These are phyloP conservation scores for Festucalex cinctus DNA, from an alignment of 2,113 vertebrate genomes.

Conservation along the genomic window DNA sequence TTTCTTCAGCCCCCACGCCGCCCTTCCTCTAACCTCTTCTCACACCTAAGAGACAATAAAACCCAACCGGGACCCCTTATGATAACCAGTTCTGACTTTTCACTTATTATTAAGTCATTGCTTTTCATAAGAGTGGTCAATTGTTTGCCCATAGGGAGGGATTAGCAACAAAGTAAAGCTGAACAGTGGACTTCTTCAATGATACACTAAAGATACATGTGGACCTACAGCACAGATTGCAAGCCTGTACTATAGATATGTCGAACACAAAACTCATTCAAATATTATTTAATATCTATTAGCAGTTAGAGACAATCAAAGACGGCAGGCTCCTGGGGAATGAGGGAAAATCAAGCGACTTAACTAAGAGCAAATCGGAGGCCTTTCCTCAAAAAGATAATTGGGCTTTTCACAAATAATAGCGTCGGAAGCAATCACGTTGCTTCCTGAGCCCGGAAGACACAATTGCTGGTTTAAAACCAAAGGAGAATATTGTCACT, in stretches of 20 bases:
- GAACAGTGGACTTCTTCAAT: conserved; percentile 39
- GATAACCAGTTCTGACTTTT: conserved; percentile 65
- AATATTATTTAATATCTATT: conserved; percentile 61
- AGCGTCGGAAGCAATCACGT: conserved; percentile 23
- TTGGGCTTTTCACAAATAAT: conserved; percentile 41
- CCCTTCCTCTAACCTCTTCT: not conserved
- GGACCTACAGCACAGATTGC: not conserved
- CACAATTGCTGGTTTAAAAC: conserved; percentile 49
- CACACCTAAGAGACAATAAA: conserved; percentile 33
- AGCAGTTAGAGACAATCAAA: conserved; percentile 57
- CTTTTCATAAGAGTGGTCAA: conserved; percentile 70
- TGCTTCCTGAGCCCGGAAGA: not conserved
- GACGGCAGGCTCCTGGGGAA: conserved; percentile 43
- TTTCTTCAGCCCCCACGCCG: conserved; percentile 12
- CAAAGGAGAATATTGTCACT: conserved; percentile 51
- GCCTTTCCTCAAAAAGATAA: conserved; percentile 44
- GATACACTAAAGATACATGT: conserved; percentile 24
- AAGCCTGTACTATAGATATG: not conserved
- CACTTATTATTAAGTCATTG: conserved; percentile 63
- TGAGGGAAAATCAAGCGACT: conserved; percentile 49
- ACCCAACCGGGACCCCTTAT: conserved; percentile 35
- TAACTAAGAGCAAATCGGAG: conserved; percentile 41
- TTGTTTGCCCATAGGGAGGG: conserved; percentile 35
- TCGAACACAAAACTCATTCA: conserved; percentile 36
- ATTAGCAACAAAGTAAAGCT: conserved; percentile 54